phyloP scores from a whole-genome alignment of 2,113 vertebrate genomes.

The Gadus chalcogrammus region DNA sequence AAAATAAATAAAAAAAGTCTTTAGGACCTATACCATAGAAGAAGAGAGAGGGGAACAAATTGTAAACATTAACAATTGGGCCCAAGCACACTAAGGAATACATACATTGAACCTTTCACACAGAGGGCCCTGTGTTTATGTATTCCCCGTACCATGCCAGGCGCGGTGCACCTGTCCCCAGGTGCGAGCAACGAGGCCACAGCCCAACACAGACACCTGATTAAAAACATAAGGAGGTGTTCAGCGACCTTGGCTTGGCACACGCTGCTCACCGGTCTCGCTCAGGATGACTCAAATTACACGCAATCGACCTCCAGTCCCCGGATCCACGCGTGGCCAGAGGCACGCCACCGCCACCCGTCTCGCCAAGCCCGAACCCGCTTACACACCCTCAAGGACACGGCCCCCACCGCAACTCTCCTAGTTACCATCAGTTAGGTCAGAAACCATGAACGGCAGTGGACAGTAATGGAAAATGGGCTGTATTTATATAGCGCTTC shows the following conservation, averaged over 20 bases:
- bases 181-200: slow-evolving; percentile 20
- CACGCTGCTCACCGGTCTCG: slow-evolving; percentile 28
- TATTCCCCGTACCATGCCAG: slow-evolving; percentile 30
- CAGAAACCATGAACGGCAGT: not conserved
- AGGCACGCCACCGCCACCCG: not conserved
- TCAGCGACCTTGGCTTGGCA: slow-evolving; percentile 34
- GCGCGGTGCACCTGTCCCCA: not conserved
- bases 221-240: slow-evolving; percentile 47
- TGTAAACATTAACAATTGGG: slow-evolving; percentile 1
- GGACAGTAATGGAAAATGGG: not conserved
- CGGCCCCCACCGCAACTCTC: slow-evolving; percentile 1
- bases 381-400: slow-evolving; percentile 20
- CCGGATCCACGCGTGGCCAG: slow-evolving; percentile 10
- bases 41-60: not conserved
- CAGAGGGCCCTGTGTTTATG: slow-evolving; percentile 8
- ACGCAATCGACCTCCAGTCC: slow-evolving; percentile 34
- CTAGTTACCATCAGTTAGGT: slow-evolving; percentile 32
- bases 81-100: slow-evolving; percentile 3
- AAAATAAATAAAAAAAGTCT: not conserved
- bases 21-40: slow-evolving; percentile 17
- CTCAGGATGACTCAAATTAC: slow-evolving; percentile 57
- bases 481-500: no score
- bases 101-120: slow-evolving; percentile 10
- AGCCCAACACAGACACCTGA: slow-evolving; percentile 32
- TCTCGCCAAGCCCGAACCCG: slow-evolving; percentile 18